Percentiles rank a stretch among this genome's conserved stretches.
Evolutionary conservation across 2,888 invertebrate species (phyloP).

Genomic region (Synanthedon andrenaeformis): DNA sequence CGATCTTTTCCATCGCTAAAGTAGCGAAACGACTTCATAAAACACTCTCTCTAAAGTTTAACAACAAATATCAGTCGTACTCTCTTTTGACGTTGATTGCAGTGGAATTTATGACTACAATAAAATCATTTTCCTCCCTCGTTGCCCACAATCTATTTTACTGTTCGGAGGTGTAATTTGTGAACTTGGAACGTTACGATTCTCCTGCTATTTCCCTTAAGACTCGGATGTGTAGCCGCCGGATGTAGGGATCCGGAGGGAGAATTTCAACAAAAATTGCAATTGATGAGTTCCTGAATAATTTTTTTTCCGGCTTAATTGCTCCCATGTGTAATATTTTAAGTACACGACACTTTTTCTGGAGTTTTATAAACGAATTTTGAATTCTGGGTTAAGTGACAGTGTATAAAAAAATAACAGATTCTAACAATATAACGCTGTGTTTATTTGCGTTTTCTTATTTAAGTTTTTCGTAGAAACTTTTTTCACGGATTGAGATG

Average conservation of each 20-base stretch:
- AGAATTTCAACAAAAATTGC: background rate
- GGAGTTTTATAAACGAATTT: too few species aligned
- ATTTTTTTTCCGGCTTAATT: too few species aligned
- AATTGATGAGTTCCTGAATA: too few species aligned
- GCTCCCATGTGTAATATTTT: too few species aligned
- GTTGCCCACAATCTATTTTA: slow-evolving; percentile 1
- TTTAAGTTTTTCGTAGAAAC: too few species aligned
- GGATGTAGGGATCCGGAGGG: background rate
- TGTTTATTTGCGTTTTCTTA: too few species aligned
- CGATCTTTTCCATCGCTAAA: slow-evolving; percentile 9
- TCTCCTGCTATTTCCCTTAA: background rate
- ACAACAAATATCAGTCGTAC: slow-evolving; percentile 1
- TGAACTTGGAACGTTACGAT: background rate
- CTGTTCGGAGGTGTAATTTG: slow-evolving; percentile 1
- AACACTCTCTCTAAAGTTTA: slow-evolving; percentile 6
- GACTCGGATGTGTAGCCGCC: background rate
- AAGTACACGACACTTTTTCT: too few species aligned
- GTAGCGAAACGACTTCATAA: slow-evolving; percentile 13
- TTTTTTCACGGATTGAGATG: too few species aligned
- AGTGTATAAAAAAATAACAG: too few species aligned
- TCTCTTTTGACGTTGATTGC: slow-evolving; percentile 5
- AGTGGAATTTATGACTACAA: slow-evolving; percentile 3
- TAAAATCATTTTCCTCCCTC: slow-evolving; percentile 4
- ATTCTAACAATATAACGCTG: too few species aligned
- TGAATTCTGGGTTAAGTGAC: too few species aligned